Evolutionary conservation across 2,888 invertebrate genomes (phyloP), one percentile per base, ranked within the genome.

Genomic region (Phengaris alcon): DNA sequence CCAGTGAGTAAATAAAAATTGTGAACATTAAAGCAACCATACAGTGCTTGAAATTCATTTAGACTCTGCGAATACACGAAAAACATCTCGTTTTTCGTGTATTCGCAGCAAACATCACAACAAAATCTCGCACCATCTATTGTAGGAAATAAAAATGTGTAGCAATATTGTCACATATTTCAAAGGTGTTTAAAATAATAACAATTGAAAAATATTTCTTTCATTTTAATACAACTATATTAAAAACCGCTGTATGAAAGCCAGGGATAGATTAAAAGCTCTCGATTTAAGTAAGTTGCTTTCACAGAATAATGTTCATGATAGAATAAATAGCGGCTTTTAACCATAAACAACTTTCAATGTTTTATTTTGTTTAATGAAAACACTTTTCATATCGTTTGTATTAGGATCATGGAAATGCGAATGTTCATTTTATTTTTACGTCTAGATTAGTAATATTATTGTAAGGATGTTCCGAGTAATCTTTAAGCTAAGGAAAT

Each of bases 241-340:
- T 64, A 69, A 69, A 68, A 48, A n/a, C n/a, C n/a, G n/a, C 13
- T n/a, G 68, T 46, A n/a, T 46, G 46, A 46, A 68, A 68, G 68
- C 46, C 46, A 46, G 44, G 12, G 59, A 64, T 35, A 22, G 59
- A 64, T 64, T 68, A 68, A 68, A 68, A 46, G 46, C 68, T 68
- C 68, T 68, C 68, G 46, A 46, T 68, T 68, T 68, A 68, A 68
- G 68, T 68, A 68, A 68, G 68, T 46, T 46, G 68, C 68, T 68
- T 68, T 68, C 46, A 68, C 35, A 68, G 68, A 68, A 46, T 46
- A 68, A 68, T 68, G 22, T 68, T 46, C 46, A 46, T 68, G 46
- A 68, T 68, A 44, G 68, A 68, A 68, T 68, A 68, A 68, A 44
- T 46, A n/a, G 68, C 6, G 35, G 44, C 8, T 68, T 68, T 46